Evolutionary conservation across 2,888 invertebrate genomes (phyloP).

Genomic region (Nomada hirtipes): DNA sequence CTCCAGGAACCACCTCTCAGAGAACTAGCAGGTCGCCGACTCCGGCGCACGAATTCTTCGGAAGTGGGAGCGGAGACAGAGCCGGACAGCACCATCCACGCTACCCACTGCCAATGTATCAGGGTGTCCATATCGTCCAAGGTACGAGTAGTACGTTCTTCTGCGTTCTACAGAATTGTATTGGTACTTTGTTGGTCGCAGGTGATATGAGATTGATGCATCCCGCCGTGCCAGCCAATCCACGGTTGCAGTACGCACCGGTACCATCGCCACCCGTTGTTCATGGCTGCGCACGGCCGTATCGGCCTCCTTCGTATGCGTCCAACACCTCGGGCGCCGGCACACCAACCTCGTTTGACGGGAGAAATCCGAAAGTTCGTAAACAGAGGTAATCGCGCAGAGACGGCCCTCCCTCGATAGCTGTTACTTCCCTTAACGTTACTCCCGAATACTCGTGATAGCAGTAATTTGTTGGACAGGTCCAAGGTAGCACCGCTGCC

Average conservation of each 20-base stretch:
- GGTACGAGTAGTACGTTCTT: constrained; percentile 64
- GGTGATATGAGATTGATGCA: constrained; percentile 82
- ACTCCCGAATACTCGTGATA: too few species aligned
- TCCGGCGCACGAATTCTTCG: constrained; percentile 81
- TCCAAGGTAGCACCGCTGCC: constrained; percentile 81
- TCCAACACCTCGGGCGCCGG: constrained; percentile 80
- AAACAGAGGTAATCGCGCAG: constrained; percentile 78
- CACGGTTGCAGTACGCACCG: constrained; percentile 81
- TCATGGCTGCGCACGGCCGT: constrained; percentile 81
- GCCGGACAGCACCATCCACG: constrained; percentile 81
- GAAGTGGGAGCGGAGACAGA: constrained; percentile 79
- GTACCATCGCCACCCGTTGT: constrained; percentile 82
- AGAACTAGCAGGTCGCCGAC: constrained; percentile 82
- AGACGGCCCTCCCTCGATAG: too few species aligned
- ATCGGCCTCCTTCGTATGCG: constrained; percentile 80
- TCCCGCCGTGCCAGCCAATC: constrained; percentile 80
- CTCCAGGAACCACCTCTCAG: constrained; percentile 79
- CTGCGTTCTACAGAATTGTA: neutral
- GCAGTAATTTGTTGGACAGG: constrained; percentile 66
- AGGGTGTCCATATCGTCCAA: constrained; percentile 83
- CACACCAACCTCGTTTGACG: constrained; percentile 80
- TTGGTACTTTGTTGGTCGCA: neutral
- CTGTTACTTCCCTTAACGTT: too few species aligned
- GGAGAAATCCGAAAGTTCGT: constrained; percentile 81
- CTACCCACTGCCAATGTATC: constrained; percentile 84